Base-by-base conservation (phyloP, 2,888 invertebrate species). In the Nasonovia ribisnigri region DNA sequence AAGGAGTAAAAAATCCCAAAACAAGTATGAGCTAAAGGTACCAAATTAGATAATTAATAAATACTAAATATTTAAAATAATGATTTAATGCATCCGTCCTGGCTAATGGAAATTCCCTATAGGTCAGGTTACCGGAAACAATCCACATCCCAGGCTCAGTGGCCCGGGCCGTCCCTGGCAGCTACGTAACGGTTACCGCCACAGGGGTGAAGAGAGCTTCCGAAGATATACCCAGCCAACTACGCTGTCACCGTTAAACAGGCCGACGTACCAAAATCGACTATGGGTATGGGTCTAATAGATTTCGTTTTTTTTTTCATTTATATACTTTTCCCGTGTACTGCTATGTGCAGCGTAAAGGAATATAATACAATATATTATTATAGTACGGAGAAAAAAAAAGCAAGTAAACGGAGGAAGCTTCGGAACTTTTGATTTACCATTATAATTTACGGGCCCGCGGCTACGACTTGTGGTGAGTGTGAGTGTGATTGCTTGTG, bases 391-490 rank as follows among this genome's bases (percentile, higher is more conserved):
- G 46, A 36, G 43, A 2, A n/a, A 86, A 24, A 46, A 91, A 84
- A 26, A 48, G 67, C 51, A 54, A 42, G 36, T 48, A 51, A 57
- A 90, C 84, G 84, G 46, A 90, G 93, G 84, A 88, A 24, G 77
- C 24, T 77, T 48, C 57, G 84, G 46, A 60, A 90, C 57, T 89
- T 90, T 93, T 93, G 93, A 93, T 93, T 89, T 93, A 93, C 57
- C 43, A 93, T 93, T 90, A 43, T 93, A 93, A 86, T 90, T 93
- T 93, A 93, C 90, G 26, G 26, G 84, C 43, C 84, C 20, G 36
- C n/a, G 60, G 88, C 67, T 86, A 86, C 57, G 57, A 42, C 26
- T 20, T 0, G 57, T 36, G 24, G 4, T 54, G 20, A 24, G 54
- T 36, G 46, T 36, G 51, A 42, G 36, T 84, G 43, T 43, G 67